Percentiles rank a stretch among this genome's conserved stretches.
Conservation (phyloP, 2,888 invertebrate genomes). For the Galeruca laticollis region DNA sequence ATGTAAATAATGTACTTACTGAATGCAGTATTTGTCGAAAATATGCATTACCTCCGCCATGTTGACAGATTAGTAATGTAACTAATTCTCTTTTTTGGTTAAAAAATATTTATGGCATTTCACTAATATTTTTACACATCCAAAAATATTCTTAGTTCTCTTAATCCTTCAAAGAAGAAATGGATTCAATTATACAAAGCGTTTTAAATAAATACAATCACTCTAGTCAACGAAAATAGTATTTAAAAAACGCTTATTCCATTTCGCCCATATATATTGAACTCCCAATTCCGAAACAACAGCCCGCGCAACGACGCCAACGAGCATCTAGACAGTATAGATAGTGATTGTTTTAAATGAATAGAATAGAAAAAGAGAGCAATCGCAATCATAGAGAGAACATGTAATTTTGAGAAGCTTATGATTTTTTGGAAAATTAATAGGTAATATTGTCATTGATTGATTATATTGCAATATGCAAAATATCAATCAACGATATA, state of each 20-base stretch:
- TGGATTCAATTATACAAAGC: constrained; percentile 20
- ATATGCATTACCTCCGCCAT: constrained; percentile 46
- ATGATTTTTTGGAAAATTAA: too few species aligned
- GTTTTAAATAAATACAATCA: not conserved
- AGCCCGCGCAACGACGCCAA: constrained; percentile 19
- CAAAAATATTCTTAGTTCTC: constrained; percentile 3
- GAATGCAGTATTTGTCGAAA: constrained; percentile 43
- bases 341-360: not conserved
- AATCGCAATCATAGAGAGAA: not conserved
- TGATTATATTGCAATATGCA: too few species aligned
- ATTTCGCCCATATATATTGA: constrained; percentile 32
- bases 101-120: constrained; percentile 35
- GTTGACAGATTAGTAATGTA: constrained; percentile 43
- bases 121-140: constrained; percentile 16
- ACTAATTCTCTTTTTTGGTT: constrained; percentile 25
- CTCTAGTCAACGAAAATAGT: not conserved
- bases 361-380: not conserved
- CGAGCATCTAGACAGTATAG: not conserved
- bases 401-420: not conserved
- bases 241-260: constrained; percentile 19
- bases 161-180: constrained; percentile 4
- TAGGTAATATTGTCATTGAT: too few species aligned
- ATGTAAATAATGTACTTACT: constrained; percentile 40
- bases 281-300: constrained; percentile 9
- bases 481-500: too few species aligned